These are phyloP conservation scores for Stegana nigrithorax DNA, from an alignment of 2,888 invertebrate species.

Conservation along the genomic window DNA sequence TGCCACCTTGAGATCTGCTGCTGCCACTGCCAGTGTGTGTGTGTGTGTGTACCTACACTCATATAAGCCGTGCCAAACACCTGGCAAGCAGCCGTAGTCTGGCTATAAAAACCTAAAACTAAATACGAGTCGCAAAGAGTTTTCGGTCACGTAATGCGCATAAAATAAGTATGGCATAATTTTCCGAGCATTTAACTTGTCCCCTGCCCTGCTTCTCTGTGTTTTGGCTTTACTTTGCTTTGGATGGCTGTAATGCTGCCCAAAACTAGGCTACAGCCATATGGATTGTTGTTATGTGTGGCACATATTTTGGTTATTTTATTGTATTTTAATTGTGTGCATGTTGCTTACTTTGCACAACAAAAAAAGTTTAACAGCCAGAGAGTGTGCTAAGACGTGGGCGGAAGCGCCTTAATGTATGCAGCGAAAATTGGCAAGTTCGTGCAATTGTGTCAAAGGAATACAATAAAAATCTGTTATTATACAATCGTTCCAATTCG, in stretches of 20 bases:
- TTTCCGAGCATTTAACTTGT: conserved; percentile 42
- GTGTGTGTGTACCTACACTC: too few species aligned
- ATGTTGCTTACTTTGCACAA: background rate
- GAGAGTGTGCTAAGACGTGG: too few species aligned
- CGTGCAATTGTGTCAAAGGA: too few species aligned
- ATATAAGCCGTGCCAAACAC: too few species aligned
- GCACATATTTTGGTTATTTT: background rate
- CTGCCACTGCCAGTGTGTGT: too few species aligned
- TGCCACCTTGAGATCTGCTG: conserved; percentile 31
- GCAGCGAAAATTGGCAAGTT: too few species aligned
- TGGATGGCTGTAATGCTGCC: too few species aligned
- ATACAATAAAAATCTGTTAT: too few species aligned
- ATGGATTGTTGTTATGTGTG: conserved; percentile 38
- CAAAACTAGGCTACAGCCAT: conserved; percentile 50
- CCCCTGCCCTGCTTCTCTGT: conserved; percentile 30
- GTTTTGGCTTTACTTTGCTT: background rate
- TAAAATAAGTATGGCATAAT: conserved; percentile 54
- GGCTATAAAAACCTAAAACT: conserved; percentile 21
- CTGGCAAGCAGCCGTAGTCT: conserved; percentile 21
- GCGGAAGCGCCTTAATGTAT: too few species aligned
- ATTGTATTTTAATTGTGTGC: conserved; percentile 10
- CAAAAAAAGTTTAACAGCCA: conserved; percentile 20
- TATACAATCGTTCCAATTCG: too few species aligned
- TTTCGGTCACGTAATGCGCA: conserved; percentile 55
- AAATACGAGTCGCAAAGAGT: conserved; percentile 51